phyloP scores from a whole-genome alignment of 2,113 vertebrate genomes.

The Colaptes auratus region DNA sequence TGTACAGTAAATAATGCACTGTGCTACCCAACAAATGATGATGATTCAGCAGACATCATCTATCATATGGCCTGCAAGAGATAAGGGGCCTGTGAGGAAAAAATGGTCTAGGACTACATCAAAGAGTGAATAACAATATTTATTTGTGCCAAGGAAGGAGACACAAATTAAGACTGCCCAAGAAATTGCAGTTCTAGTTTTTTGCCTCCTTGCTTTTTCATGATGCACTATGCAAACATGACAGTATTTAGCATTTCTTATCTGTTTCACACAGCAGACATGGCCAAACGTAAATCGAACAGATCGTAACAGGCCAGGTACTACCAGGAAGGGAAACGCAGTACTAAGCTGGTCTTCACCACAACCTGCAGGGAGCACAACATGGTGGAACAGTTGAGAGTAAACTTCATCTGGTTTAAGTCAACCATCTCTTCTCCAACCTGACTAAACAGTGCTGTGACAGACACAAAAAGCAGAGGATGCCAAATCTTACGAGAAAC shows the following conservation, averaged over 20 bases:
- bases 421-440: neutral
- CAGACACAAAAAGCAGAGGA: neutral
- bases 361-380: accelerated
- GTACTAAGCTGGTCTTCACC: neutral
- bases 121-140: neutral
- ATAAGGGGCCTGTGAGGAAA: neutral
- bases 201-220: neutral
- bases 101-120: neutral
- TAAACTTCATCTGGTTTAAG: neutral
- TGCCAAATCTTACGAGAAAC: neutral
- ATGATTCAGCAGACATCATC: conserved; percentile 43
- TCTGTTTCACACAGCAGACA: neutral
- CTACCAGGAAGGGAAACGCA: neutral
- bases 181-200: neutral
- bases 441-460: neutral
- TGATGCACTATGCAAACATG: neutral
- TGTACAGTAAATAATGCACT: conserved; percentile 46
- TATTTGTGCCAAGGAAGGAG: neutral
- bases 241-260: neutral
- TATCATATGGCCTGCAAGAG: neutral
- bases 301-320: neutral
- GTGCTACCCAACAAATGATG: neutral
- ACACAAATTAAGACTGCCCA: neutral
- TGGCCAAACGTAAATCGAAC: neutral
- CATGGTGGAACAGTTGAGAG: accelerated